These are phyloP conservation scores for Caranx ignobilis DNA, from an alignment of 2,113 vertebrate genomes.

Conservation along the genomic window DNA sequence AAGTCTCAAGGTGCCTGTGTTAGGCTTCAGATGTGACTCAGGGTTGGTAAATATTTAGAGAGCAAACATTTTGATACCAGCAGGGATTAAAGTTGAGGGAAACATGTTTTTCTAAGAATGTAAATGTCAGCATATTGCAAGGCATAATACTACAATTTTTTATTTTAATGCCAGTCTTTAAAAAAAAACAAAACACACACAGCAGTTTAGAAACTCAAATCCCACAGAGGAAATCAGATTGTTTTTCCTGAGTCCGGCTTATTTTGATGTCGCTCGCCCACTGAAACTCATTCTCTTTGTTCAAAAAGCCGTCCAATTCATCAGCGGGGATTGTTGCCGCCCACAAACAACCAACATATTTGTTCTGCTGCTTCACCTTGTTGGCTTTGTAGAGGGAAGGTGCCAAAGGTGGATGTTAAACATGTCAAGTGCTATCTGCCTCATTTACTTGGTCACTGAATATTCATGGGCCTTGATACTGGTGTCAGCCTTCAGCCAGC, in stretches of 20 bases:
- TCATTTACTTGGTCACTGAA: constrained; percentile 79
- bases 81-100: constrained; percentile 76
- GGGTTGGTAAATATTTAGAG: constrained; percentile 83
- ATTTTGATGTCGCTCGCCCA: constrained; percentile 53
- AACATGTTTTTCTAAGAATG: constrained; percentile 76
- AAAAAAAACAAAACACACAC: constrained; percentile 4
- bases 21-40: constrained; percentile 77
- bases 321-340: constrained; percentile 59
- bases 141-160: constrained; percentile 49
- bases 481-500: constrained; percentile 68
- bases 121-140: constrained; percentile 75
- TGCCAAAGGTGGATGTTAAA: constrained; percentile 81
- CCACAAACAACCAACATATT: constrained; percentile 67
- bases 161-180: constrained; percentile 45
- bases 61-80: constrained; percentile 83
- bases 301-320: constrained; percentile 46
- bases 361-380: constrained; percentile 75
- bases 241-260: constrained; percentile 46
- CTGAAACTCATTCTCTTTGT: constrained; percentile 53
- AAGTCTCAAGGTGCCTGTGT: constrained; percentile 79
- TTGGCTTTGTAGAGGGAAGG: constrained; percentile 67
- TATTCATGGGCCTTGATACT: constrained; percentile 76
- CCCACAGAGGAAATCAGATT: constrained; percentile 40
- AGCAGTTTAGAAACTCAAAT: constrained; percentile 44
- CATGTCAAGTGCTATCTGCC: constrained; percentile 75